Conservation (phyloP, 1,140 invertebrate genomes). For the Pseudomyrmex gracilis region DNA sequence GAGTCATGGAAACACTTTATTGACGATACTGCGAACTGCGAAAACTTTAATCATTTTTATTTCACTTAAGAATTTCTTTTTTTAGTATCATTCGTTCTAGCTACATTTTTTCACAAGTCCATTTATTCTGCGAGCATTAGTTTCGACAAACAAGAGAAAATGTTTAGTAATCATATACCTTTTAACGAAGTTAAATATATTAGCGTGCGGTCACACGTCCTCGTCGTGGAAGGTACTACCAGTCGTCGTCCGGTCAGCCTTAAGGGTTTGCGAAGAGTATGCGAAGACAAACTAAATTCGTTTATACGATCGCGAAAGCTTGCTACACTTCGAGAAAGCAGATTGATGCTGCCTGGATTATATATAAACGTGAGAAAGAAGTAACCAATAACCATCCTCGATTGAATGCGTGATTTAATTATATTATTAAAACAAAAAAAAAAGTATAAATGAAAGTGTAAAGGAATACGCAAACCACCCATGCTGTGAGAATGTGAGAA, state of each 20-base stretch:
- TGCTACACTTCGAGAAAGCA: slow-evolving; percentile 63
- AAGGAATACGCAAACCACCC: slow-evolving; percentile 66
- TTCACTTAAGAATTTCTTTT: slow-evolving; percentile 43
- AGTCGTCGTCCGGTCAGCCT: slow-evolving; percentile 61
- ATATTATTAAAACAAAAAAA: slow-evolving; percentile 64
- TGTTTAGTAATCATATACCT: slow-evolving; percentile 15
- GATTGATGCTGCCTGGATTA: slow-evolving; percentile 55
- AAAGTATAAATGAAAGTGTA: slow-evolving; percentile 54
- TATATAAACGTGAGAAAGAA: slow-evolving; percentile 66
- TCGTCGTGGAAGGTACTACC: slow-evolving; percentile 50
- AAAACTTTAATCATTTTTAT: slow-evolving; percentile 41
- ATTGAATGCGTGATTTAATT: slow-evolving; percentile 74
- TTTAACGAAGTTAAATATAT: slow-evolving; percentile 38
- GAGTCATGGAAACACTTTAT: slow-evolving; percentile 39
- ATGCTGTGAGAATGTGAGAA: slow-evolving; percentile 73
- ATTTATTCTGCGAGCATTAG: slow-evolving; percentile 48
- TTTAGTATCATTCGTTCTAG: slow-evolving; percentile 59
- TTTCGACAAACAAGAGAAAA: slow-evolving; percentile 35
- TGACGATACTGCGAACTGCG: background rate
- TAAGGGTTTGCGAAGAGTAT: slow-evolving; percentile 48
- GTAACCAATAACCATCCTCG: slow-evolving; percentile 68
- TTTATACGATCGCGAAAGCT: slow-evolving; percentile 37
- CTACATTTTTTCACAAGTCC: slow-evolving; percentile 57
- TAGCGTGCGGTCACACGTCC: slow-evolving; percentile 33
- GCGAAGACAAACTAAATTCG: slow-evolving; percentile 55